These are phyloP conservation scores for Argentina silus DNA, from an alignment of 2,797 vertebrate genomes.

Conservation along the genomic window DNA sequence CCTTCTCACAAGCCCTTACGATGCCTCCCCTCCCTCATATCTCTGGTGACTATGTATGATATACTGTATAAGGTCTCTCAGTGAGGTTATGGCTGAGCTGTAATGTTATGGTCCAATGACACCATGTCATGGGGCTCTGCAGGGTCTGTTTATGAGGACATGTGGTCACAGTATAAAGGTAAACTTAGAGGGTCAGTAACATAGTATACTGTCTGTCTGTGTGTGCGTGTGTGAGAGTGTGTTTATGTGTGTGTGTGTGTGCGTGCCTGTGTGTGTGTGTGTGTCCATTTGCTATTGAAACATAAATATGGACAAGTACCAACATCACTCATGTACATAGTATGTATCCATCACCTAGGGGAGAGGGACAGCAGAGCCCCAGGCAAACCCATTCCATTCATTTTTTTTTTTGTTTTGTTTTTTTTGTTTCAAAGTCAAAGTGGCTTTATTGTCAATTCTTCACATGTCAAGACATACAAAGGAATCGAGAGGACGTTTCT, in stretches of 20 bases:
- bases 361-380: constrained; percentile 44
- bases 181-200: not conserved
- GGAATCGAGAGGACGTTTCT: too few relatives aligned
- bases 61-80: constrained; percentile 50
- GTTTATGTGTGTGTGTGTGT: constrained; percentile 16
- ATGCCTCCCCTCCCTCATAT: not conserved
- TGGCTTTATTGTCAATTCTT: too few relatives aligned
- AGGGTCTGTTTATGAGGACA: constrained; percentile 1
- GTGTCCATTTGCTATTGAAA: not conserved
- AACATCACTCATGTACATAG: constrained; percentile 50
- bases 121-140: constrained; percentile 9
- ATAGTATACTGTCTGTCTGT: not conserved
- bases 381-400: constrained; percentile 44
- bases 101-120: constrained; percentile 33
- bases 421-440: too few relatives aligned
- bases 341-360: constrained; percentile 39
- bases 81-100: constrained; percentile 33
- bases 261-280: not conserved
- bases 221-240: not conserved
- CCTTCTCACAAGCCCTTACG: not conserved
- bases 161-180: not conserved
- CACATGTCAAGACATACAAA: too few relatives aligned
- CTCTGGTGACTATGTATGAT: constrained; percentile 43
- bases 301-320: not conserved
- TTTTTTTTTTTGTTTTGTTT: too few relatives aligned